Base-by-base conservation (phyloP, 2,797 vertebrate species). In the Taeniopygia guttata region DNA sequence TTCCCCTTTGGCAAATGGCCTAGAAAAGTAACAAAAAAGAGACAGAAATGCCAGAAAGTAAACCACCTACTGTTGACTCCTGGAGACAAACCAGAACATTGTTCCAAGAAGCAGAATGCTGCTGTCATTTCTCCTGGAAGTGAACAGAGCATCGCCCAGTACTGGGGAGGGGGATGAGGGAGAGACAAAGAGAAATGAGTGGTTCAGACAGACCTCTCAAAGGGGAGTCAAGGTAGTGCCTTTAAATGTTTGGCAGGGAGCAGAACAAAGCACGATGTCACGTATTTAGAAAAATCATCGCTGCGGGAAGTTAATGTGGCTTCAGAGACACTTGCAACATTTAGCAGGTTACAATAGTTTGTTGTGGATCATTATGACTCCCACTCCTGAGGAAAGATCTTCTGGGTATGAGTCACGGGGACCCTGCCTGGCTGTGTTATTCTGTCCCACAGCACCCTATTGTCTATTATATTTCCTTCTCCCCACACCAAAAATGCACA, bases 341-440 rank as follows among this genome's bases (percentile, higher is more conserved):
- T 97, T 84, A 94, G 32, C 1, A 11, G 77, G 26, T 40, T 88
- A 93, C 93, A 97, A 90, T 93, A 89, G 84, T 90, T 96, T 94
- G 95, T 84, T 97, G 89, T 96, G 83, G 90, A 92, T 92, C 93
- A 82, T 95, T 68, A 73, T 56, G 91, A 96, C 90, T 96, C 91
- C 95, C 86, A 90, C 92, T 97, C 95, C 93, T 92, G 90, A 94
- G 79, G 94, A 97, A 94, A 97, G 93, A 93, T 93, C 89, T 94
- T 83, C 95, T 95, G 90, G 69, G 94, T 92, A 96, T 97, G 96
- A 96, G 83, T 96, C 96, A 96, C 74, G 83, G 94, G 46, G 90
- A 90, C 85, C 54, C 84, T 95, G 95, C 56, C 94, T 9, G 59
- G 87, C 64, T 93, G 70, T 69, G 90, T 75, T 95, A 90, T 91